Evolutionary conservation across 2,888 invertebrate genomes (phyloP).

Genomic region (Dicranocentrus wangi): DNA sequence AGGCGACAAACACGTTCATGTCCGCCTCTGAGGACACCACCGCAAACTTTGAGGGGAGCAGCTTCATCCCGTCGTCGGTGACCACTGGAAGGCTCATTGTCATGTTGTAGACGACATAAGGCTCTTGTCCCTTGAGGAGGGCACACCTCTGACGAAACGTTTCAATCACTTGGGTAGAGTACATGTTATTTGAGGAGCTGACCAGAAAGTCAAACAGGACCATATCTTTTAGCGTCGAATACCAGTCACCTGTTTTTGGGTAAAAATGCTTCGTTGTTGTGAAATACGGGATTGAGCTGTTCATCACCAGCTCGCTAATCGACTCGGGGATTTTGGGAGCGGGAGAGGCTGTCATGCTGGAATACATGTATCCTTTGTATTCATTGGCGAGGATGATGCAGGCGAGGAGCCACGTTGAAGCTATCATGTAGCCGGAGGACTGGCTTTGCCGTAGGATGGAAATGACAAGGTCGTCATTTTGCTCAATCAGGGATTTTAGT

Average conservation of each 20-base stretch:
- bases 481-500: slow-evolving; percentile 30
- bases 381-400: slow-evolving; percentile 38
- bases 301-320: slow-evolving; percentile 25
- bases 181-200: not conserved
- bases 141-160: not conserved
- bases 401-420: slow-evolving; percentile 30
- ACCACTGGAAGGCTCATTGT: not conserved
- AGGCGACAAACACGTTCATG: slow-evolving; percentile 9
- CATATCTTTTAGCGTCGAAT: slow-evolving; percentile 42
- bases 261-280: slow-evolving; percentile 34
- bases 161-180: not conserved
- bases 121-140: not conserved
- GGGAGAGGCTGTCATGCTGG: slow-evolving; percentile 33
- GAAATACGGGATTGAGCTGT: slow-evolving; percentile 27
- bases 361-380: slow-evolving; percentile 53
- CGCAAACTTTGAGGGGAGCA: slow-evolving; percentile 18
- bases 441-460: not conserved
- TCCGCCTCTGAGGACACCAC: slow-evolving; percentile 30
- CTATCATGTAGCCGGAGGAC: slow-evolving; percentile 25
- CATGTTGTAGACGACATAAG: slow-evolving; percentile 26
- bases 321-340: slow-evolving; percentile 28
- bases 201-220: slow-evolving; percentile 26
- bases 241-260: not conserved
- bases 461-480: not conserved
- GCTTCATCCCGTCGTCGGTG: slow-evolving; percentile 13